Conservation (phyloP, 2,888 invertebrate genomes). For the Silvanus unidentatus region DNA sequence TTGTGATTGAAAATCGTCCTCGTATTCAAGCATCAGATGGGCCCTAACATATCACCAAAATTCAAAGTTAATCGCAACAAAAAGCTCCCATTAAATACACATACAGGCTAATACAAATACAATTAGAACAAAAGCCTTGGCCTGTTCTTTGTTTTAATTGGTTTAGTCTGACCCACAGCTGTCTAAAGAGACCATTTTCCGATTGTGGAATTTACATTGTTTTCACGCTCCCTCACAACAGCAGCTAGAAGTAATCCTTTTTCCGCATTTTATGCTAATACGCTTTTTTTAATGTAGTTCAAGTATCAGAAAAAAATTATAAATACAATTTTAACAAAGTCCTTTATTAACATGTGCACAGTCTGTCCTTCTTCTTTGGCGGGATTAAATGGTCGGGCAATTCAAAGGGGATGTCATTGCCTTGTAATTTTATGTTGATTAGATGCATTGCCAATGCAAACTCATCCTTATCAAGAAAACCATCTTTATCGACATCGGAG, state of each 20-base stretch:
- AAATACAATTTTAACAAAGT: too few relatives aligned
- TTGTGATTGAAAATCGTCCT: too few relatives aligned
- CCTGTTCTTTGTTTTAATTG: constrained; percentile 36
- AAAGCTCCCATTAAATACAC: constrained; percentile 29
- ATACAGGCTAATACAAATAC: constrained; percentile 29
- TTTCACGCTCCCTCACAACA: constrained; percentile 24
- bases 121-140: constrained; percentile 34
- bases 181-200: constrained; percentile 31
- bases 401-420: constrained; percentile 81
- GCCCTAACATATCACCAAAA: too few relatives aligned
- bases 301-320: too few relatives aligned
- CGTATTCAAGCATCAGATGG: too few relatives aligned
- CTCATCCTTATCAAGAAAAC: constrained; percentile 89
- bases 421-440: constrained; percentile 81
- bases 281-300: too few relatives aligned
- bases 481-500: constrained; percentile 91
- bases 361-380: constrained; percentile 60
- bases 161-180: constrained; percentile 32
- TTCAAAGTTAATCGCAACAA: constrained; percentile 7
- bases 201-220: constrained; percentile 22
- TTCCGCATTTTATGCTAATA: constrained; percentile 24
- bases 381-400: constrained; percentile 86
- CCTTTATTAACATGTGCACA: constrained; percentile 14
- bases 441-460: constrained; percentile 96
- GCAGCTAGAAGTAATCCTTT: constrained; percentile 36